phyloP scores from a whole-genome alignment of 2,888 invertebrate species.

The Caenorhabditis sinica region DNA sequence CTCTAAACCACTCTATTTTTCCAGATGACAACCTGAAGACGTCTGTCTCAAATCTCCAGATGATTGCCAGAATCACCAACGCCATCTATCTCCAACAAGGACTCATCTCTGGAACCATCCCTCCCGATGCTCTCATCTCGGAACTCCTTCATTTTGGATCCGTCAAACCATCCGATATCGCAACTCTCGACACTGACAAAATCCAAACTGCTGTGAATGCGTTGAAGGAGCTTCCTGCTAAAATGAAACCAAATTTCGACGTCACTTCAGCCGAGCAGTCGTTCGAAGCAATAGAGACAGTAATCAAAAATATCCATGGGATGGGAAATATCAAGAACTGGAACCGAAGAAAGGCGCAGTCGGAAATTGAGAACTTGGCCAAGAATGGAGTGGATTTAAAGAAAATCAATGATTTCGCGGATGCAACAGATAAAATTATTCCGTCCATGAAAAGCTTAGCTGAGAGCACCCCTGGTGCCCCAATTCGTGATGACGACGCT shows the following conservation, averaged over 20 bases:
- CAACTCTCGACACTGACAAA: not conserved
- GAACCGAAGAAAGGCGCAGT: not conserved
- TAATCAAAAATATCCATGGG: not conserved
- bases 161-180: slow-evolving; percentile 4
- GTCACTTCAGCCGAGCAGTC: not conserved
- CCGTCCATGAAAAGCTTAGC: too few species aligned
- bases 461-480: too few species aligned
- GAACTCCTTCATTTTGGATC: slow-evolving; percentile 20
- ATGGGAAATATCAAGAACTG: not conserved
- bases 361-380: not conserved
- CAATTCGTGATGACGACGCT: too few species aligned
- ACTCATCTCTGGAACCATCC: slow-evolving; percentile 2
- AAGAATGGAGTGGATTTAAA: not conserved
- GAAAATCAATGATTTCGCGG: too few species aligned
- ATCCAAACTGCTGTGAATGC: slow-evolving; percentile 1
- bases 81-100: slow-evolving; percentile 18
- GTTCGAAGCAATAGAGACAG: not conserved
- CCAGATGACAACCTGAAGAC: slow-evolving; percentile 22
- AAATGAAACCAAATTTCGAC: not conserved
- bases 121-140: slow-evolving; percentile 9
- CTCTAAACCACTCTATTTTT: too few species aligned
- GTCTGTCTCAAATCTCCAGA: not conserved
- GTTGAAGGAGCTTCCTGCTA: not conserved
- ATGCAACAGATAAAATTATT: too few species aligned
- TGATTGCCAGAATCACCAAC: slow-evolving; percentile 1